These are phyloP conservation scores for Gymnothorax reevesii DNA, from an alignment of 2,797 vertebrate species.

Conservation along the genomic window DNA sequence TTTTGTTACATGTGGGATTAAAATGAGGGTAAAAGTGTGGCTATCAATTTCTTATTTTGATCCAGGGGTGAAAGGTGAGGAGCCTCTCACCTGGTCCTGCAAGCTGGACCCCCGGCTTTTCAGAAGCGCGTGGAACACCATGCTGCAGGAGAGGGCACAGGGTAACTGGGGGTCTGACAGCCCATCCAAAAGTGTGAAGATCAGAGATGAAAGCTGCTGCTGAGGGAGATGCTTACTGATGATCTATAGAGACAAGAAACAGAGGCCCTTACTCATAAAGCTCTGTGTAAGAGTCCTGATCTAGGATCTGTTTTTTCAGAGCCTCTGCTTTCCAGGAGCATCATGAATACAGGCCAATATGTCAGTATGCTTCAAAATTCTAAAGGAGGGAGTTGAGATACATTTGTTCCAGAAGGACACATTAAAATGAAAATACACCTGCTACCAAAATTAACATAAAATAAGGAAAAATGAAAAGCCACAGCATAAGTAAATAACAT, in stretches of 20 bases:
- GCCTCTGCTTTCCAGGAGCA: too few relatives aligned
- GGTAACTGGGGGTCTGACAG: conserved; percentile 82
- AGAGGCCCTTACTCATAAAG: background rate
- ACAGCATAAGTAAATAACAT: background rate
- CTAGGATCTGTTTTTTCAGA: too few relatives aligned
- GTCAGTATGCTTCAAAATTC: background rate
- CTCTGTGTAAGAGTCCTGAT: too few relatives aligned
- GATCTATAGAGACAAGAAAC: conserved; percentile 65
- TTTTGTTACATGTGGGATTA: background rate
- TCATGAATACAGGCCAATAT: background rate
- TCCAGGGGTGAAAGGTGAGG: too few relatives aligned
- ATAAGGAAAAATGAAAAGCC: background rate
- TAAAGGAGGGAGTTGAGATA: background rate
- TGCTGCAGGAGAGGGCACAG: conserved; percentile 82
- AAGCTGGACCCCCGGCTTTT: conserved; percentile 81
- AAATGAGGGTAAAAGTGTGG: background rate
- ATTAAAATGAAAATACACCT: background rate
- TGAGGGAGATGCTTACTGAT: conserved; percentile 86
- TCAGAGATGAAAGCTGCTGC: conserved; percentile 82
- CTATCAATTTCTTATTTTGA: background rate
- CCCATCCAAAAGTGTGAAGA: conserved; percentile 85
- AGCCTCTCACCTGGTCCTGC: conserved; percentile 74
- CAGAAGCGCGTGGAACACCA: conserved; percentile 86
- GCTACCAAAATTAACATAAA: background rate
- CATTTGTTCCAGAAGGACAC: background rate